These are phyloP conservation scores for Dinomys branickii DNA, from an alignment of 2,113 vertebrate species.

Conservation along the genomic window DNA sequence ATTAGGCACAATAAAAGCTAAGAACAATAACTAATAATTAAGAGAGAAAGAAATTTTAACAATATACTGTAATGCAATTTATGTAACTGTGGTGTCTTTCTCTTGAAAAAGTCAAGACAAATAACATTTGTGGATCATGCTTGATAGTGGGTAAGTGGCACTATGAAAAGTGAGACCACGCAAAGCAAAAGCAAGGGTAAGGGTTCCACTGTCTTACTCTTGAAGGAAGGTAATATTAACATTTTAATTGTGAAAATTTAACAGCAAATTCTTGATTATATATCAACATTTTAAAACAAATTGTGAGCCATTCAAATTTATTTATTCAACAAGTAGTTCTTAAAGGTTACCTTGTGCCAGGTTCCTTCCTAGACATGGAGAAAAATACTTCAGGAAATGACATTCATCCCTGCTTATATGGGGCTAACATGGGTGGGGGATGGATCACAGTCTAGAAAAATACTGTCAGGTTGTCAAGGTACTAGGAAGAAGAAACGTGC, in stretches of 20 bases:
- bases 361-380: background rate
- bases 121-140: background rate
- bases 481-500: background rate
- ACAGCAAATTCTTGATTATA: background rate
- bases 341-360: background rate
- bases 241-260: background rate
- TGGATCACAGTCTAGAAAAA: background rate
- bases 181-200: background rate
- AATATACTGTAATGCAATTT: background rate
- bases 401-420: background rate
- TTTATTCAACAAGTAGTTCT: background rate
- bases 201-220: background rate
- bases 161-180: background rate
- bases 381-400: background rate
- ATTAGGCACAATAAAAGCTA: background rate
- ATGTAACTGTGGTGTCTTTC: background rate
- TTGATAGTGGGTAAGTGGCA: background rate
- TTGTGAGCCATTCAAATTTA: background rate
- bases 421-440: background rate
- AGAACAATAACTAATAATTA: background rate
- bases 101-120: background rate
- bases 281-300: constrained; percentile 6
- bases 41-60: background rate
- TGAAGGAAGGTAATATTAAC: background rate
- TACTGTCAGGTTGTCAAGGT: background rate